Base-by-base conservation (phyloP, 1,140 invertebrate species). In the Drosophila nigromelanica region DNA sequence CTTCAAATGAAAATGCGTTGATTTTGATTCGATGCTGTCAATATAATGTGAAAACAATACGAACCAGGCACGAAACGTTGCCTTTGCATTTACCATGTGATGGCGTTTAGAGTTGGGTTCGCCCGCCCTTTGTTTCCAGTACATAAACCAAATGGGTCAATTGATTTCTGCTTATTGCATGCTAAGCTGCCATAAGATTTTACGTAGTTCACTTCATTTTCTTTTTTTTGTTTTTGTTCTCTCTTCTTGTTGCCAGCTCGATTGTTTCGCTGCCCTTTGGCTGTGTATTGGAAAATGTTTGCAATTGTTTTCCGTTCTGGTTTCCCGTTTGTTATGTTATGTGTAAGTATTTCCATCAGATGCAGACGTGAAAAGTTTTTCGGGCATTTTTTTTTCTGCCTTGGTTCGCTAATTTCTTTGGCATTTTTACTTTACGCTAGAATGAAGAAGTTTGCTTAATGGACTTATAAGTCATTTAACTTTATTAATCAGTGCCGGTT, bases 81-180 rank as follows among this genome's bases (percentile, higher is more conserved):
- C 54, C 35, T 35, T 47, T 43, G 18, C 64, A 47, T 60, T 60
- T 14, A 21, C 48, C 48, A 68, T 59, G 70, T 68, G 48, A 73
- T 55, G 70, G 47, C 63, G 61, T 69, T 61, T 47, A 21, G 35
- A 63, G 66, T 63, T 52, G 45, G 21, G 45, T 33, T 48, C 12
- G 52, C 18, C 12, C 50, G 35, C 56, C 71, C 71, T 69, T 67
- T 71, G 62, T 76, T 83, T 76, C 62, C 80, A 76, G 80, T 70
- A 85, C 80, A 85, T 85, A 79, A 80, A 80, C 69, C 80, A 85
- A 85, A 80, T 85, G 80, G 80, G 80, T 85, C 80, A 85, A 85
- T 85, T 85, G 78, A 83, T 85, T 85, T 79, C 73, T 80, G 76
- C 80, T 85, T 82, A 82, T 82, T 85, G 76, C 80, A 85, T 85